Evolutionary conservation across 1,140 invertebrate species (phyloP).

Genomic region (Mylabris phalerata): DNA sequence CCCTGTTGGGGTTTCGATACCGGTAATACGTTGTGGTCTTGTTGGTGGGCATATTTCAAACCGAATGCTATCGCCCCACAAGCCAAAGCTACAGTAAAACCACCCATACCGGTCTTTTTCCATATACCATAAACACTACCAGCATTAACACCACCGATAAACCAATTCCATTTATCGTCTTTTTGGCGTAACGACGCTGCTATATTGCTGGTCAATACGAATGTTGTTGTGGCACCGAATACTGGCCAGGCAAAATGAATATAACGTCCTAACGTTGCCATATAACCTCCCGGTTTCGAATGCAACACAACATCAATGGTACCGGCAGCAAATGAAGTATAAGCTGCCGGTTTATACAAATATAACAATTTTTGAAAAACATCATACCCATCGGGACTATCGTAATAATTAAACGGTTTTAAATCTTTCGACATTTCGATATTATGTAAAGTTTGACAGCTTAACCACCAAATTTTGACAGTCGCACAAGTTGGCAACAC

Average conservation of each 20-base stretch:
- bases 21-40: too few species aligned
- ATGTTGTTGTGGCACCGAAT: slow-evolving; percentile 56
- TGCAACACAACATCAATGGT: slow-evolving; percentile 52
- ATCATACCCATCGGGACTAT: slow-evolving; percentile 63
- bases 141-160: slow-evolving; percentile 50
- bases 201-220: slow-evolving; percentile 53
- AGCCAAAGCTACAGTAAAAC: slow-evolving; percentile 26
- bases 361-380: slow-evolving; percentile 55
- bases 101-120: slow-evolving; percentile 41
- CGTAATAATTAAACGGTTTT: slow-evolving; percentile 51
- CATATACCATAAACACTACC: slow-evolving; percentile 53
- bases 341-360: slow-evolving; percentile 50
- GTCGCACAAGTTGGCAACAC: too few species aligned
- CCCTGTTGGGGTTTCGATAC: slow-evolving; percentile 27
- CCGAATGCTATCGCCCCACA: slow-evolving; percentile 43
- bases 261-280: slow-evolving; percentile 44
- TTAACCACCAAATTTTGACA: too few species aligned
- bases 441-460: background rate
- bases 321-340: slow-evolving; percentile 44
- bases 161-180: slow-evolving; percentile 57
- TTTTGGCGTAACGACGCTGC: slow-evolving; percentile 53
- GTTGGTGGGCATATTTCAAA: background rate
- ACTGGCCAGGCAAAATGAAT: slow-evolving; percentile 52
- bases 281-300: slow-evolving; percentile 50
- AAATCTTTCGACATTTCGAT: slow-evolving; percentile 15